A percentile compares a stretch with the other conserved stretches of the same genome.
These are phyloP conservation scores for Temnothorax curvispinosus DNA, from an alignment of 1,140 invertebrate species.

Conservation along the genomic window DNA sequence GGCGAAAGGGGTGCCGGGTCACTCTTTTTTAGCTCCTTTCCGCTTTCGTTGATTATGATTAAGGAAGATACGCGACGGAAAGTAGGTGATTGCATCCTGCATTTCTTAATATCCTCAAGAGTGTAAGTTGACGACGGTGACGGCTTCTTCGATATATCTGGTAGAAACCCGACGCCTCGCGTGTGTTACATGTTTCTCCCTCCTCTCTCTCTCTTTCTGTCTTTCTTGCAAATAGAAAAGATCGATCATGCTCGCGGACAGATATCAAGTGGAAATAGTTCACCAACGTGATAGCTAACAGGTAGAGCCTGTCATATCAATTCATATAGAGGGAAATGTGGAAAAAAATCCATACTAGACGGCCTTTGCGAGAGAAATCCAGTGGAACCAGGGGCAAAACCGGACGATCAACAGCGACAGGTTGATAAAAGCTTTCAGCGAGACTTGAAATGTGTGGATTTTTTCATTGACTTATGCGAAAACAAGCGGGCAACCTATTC, in stretches of 20 bases:
- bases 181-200: background rate
- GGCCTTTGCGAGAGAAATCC: background rate
- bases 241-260: background rate
- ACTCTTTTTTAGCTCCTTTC: constrained; percentile 32
- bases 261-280: background rate
- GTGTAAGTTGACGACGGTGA: background rate
- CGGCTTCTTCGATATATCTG: constrained; percentile 8
- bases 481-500: background rate
- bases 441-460: background rate
- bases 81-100: constrained; percentile 52
- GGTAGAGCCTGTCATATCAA: background rate
- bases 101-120: constrained; percentile 35
- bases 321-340: background rate
- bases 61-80: constrained; percentile 18
- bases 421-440: background rate
- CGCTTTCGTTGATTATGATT: constrained; percentile 29
- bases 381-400: background rate
- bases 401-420: background rate
- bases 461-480: background rate
- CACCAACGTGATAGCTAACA: background rate
- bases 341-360: background rate
- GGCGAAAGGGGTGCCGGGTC: background rate
- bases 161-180: constrained; percentile 16
- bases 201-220: background rate
- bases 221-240: background rate